phyloP scores from a whole-genome alignment of 1,140 invertebrate species.

The Stratiolaelaps scimitus region DNA sequence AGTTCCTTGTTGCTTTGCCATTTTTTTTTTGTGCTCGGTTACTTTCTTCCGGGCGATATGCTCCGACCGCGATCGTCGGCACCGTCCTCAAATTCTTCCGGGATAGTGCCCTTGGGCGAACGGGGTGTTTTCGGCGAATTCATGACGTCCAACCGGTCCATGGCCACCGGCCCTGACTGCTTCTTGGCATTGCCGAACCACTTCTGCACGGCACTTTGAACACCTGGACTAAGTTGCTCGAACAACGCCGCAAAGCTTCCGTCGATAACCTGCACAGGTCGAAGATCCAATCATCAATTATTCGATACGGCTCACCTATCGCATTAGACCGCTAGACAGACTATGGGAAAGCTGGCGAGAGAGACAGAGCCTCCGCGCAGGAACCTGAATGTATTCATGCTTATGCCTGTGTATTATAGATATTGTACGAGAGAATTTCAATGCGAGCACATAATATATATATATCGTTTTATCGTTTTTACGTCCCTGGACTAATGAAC shows the following conservation, averaged over 20 bases:
- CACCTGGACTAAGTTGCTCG: conserved; percentile 25
- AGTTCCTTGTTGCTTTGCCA: no score
- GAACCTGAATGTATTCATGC: no score
- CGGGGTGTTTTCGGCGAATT: background rate
- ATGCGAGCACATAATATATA: no score
- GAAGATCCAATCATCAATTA: background rate
- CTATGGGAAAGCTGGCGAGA: background rate
- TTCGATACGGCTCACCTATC: background rate
- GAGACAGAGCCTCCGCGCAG: no score
- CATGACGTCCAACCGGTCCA: conserved; percentile 14
- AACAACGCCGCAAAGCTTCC: conserved; percentile 26
- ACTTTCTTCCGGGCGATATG: background rate
- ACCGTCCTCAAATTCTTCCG: background rate
- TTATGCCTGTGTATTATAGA: no score
- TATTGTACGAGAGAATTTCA: no score
- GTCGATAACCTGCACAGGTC: background rate
- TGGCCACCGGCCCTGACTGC: background rate
- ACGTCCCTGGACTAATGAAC: no score
- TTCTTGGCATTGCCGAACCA: conserved; percentile 27
- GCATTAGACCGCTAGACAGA: background rate
- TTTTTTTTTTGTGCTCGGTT: background rate
- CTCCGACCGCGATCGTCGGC: no score
- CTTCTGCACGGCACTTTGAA: conserved; percentile 18
- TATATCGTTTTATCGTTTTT: no score
- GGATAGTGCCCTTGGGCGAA: conserved; percentile 1